A percentile compares a stretch with the other conserved stretches of the same genome.
Evolutionary conservation across 1,140 invertebrate species (phyloP).

Genomic region (Drosophila tani): DNA sequence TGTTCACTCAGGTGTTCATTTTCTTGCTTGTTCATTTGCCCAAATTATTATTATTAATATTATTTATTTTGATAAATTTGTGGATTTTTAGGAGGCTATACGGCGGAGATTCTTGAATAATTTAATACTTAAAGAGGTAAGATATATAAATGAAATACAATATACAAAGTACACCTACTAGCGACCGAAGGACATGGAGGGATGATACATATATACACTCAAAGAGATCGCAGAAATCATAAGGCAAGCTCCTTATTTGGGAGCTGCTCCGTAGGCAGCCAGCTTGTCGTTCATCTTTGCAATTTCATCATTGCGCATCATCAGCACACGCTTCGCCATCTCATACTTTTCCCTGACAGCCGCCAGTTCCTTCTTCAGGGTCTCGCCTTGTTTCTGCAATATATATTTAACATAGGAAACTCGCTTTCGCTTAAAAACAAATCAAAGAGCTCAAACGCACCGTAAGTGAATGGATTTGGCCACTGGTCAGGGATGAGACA

Average conservation of each 20-base stretch:
- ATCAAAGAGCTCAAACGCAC: conserved; percentile 1
- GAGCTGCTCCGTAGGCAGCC: conserved; percentile 10
- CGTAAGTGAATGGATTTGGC: conserved; percentile 57
- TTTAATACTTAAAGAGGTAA: not conserved
- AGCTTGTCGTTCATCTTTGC: conserved; percentile 20
- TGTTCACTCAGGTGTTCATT: too few species aligned
- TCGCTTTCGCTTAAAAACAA: not conserved
- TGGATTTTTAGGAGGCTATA: too few species aligned
- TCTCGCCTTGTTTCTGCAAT: conserved; percentile 50
- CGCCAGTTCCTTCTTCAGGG: conserved; percentile 44
- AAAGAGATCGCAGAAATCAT: not conserved
- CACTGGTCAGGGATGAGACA: conserved; percentile 44
- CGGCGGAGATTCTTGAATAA: too few species aligned
- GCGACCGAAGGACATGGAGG: not conserved
- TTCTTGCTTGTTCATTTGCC: too few species aligned
- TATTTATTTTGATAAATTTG: too few species aligned
- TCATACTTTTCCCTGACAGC: conserved; percentile 58
- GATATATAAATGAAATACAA: not conserved
- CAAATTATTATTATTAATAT: too few species aligned
- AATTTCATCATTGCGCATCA: conserved; percentile 59
- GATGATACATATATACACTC: conserved; percentile 19
- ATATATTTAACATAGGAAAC: not conserved
- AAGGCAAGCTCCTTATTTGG: conserved; percentile 31
- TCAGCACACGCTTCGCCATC: conserved; percentile 45
- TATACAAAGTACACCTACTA: not conserved